Base-by-base conservation (phyloP, 2,797 vertebrate genomes). In the Rhyacichthys aspro region DNA sequence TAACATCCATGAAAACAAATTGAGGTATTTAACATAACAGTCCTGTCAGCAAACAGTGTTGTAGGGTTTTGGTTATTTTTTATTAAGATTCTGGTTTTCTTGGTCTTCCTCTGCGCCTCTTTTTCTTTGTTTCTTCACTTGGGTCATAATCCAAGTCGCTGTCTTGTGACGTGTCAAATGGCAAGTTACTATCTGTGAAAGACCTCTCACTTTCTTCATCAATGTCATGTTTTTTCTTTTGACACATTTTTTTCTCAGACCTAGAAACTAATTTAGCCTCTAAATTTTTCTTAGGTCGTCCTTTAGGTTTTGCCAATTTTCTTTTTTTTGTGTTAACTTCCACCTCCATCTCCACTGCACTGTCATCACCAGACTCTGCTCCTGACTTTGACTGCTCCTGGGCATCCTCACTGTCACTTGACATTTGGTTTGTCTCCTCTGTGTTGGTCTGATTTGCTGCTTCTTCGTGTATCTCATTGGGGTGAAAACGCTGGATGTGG, bases 261-360 rank as follows among this genome's bases (percentile, higher is more conserved):
- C 0, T 19, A 34, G 66, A 28, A 28, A 28, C 23, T 28, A 28
- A 5, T 28, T 28, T 70, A 19, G 43, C 43, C 59, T 70, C 59
- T 19, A 63, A 55, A 1, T 1, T 1, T 1, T 66, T 62, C 23
- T 65, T 82, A 0, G 71, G 75, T 45, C 69, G 65, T 41, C 79
- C 75, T 45, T 0, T 62, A 1, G 72, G 75, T 59, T 75, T 47
- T 11, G 66, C 76, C 5, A 60, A 62, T 28, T 3, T 28, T 3
- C 4, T 38, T 0, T 53, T 15, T 28, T 28, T 50, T 17, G 2
- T 2, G 16, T 17, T 19, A 34, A 28, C 23, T 6, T 46, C 10
- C 49, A 45, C 36, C 52, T 60, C 54, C 23, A 14, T 15, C 19
- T 55, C 18, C 16, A 59, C 44, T 9, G 6, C 36, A 5, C 72